phyloP scores from a whole-genome alignment of 2,888 invertebrate species.

The Drosophila neonasuta region DNA sequence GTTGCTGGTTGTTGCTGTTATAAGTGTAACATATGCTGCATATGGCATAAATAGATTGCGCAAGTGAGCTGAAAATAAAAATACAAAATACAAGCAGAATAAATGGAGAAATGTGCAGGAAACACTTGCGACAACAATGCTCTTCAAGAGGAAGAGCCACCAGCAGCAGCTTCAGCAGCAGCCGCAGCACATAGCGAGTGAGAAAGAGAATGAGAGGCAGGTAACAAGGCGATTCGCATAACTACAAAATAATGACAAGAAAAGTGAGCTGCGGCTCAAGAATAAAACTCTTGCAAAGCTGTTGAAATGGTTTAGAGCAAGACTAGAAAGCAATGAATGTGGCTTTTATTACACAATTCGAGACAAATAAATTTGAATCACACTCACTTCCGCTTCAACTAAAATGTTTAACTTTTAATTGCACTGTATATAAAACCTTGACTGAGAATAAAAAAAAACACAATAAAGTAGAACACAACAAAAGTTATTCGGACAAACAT shows the following conservation, averaged over 20 bases:
- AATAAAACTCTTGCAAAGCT: neutral
- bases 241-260: constrained; percentile 15
- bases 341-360: no score
- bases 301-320: neutral
- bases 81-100: constrained; percentile 12
- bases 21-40: constrained; percentile 59
- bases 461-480: no score
- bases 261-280: neutral
- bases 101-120: constrained; percentile 20
- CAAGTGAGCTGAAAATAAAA: constrained; percentile 37
- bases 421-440: no score
- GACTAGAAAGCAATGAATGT: neutral
- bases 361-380: constrained; percentile 3
- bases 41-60: constrained; percentile 40
- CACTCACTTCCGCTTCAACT: neutral
- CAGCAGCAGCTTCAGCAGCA: no score
- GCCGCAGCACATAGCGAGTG: neutral
- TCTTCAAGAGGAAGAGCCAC: neutral
- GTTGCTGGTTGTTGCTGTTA: constrained; percentile 27
- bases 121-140: constrained; percentile 63
- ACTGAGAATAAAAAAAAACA: no score
- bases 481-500: no score
- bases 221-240: constrained; percentile 24
- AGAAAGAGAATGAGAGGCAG: neutral
- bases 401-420: neutral